Base-by-base conservation (phyloP, 2,797 vertebrate species). In the Cryptoblepharus egeriae region DNA sequence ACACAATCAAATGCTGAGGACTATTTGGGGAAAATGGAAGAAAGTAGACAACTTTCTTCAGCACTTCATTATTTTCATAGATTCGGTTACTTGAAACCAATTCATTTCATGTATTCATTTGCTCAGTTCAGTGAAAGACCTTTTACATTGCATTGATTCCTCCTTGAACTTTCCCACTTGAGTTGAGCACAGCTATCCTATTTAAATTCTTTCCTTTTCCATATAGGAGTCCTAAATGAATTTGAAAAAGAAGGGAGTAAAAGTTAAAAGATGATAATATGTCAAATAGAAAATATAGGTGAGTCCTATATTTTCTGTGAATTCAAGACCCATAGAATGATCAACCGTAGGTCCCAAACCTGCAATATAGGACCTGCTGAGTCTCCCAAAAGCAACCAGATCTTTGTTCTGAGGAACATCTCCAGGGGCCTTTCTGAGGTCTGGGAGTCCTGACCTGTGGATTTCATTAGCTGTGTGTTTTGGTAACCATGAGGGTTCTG, bases 1-100 rank as follows among this genome's bases (percentile, higher is more conserved):
- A 52, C 80, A 68, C 30, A 71, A 82, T 86, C 88, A 92, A 90
- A 85, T 22, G 70, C 77, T 65, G 87, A 89, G 42, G 82, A 79
- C 85, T 30, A 37, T 89, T 91, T 87, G 86, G 64, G 84, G 30
- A 73, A 80, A 26, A 65, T 74, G 65, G 77, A 74, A 69, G 26
- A 83, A 57, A 89, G 28, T 35, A 45, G 58, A 35, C 5, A 11
- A 65, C 11, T 12, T 57, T 58, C 5, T 24, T 73, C 49, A 45
- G n/a, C 9, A 52, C 5, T 42, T 12, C 45, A 75, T 45, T 1
- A 81, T 28, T 45, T 26, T 15, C 20, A 35, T 42, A 9, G 39
- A 28, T 61, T 7, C 16, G 60, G 70, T 4, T 64, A 32, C 72
- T 58, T 49, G 16, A 32, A 75, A 64, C 15, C 30, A 68, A 35